Percentiles rank a stretch among this genome's conserved stretches.
Conservation (phyloP, 2,113 vertebrate species). For the Stictonetta naevosa region DNA sequence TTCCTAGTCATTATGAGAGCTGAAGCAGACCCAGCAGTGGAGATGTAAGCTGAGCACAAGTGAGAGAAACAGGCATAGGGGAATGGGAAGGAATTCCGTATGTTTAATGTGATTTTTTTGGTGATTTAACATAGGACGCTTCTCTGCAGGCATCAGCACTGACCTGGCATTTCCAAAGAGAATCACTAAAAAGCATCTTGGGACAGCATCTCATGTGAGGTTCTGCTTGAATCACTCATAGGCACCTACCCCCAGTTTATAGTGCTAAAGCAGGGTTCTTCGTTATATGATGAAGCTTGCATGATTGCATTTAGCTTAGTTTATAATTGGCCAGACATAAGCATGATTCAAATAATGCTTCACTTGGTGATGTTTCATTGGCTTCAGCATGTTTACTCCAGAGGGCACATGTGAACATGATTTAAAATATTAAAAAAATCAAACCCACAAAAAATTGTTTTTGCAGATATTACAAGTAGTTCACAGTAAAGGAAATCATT, state of each 20-base stretch:
- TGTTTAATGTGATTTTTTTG: not conserved
- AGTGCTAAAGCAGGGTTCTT: not conserved
- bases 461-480: slow-evolving; percentile 42
- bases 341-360: not conserved
- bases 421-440: not conserved
- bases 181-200: not conserved
- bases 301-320: not conserved
- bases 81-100: not conserved
- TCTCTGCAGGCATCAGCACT: not conserved
- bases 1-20: slow-evolving; percentile 11
- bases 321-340: not conserved
- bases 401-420: not conserved
- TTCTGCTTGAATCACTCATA: not conserved
- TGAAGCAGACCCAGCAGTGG: slow-evolving; percentile 16
- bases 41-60: not conserved
- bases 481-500: slow-evolving; percentile 4
- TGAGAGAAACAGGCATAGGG: not conserved
- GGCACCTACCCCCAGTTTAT: not conserved
- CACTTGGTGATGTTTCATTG: not conserved
- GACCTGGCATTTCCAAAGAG: not conserved
- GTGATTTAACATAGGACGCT: not conserved
- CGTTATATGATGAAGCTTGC: not conserved
- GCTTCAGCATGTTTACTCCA: not conserved
- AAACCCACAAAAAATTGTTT: not conserved
- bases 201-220: not conserved